Evolutionary conservation across 2,113 vertebrate species (phyloP).

Genomic region (Oryzias javanicus): DNA sequence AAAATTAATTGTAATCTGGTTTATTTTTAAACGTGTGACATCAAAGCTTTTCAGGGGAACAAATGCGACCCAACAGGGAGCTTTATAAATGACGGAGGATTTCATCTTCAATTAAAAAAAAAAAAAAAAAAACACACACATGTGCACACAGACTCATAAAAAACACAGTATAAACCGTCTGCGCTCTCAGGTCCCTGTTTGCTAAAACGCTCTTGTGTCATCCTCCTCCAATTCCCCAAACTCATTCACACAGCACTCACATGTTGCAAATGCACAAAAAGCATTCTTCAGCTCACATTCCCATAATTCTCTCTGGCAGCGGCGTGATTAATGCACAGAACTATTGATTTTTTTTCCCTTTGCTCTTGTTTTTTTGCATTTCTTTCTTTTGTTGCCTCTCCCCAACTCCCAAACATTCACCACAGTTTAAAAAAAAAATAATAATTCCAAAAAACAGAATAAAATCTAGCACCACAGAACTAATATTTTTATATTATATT

Average conservation of each 20-base stretch:
- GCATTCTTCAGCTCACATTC: slow-evolving; percentile 75
- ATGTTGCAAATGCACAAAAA: slow-evolving; percentile 77
- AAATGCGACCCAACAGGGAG: slow-evolving; percentile 1
- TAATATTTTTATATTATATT: background rate
- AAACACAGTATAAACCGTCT: slow-evolving; percentile 24
- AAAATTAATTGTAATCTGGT: slow-evolving; percentile 23
- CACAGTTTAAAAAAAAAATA: background rate
- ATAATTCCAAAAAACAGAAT: background rate
- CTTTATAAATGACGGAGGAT: slow-evolving; percentile 13
- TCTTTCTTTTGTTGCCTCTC: slow-evolving; percentile 42
- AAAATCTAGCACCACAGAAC: background rate
- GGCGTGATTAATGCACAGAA: slow-evolving; percentile 89
- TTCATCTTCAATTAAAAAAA: slow-evolving; percentile 9
- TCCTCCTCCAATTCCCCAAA: slow-evolving; percentile 66
- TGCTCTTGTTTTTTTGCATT: slow-evolving; percentile 43
- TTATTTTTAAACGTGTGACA: slow-evolving; percentile 28
- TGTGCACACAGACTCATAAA: slow-evolving; percentile 22
- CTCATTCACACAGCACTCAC: slow-evolving; percentile 61
- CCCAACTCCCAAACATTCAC: slow-evolving; percentile 29
- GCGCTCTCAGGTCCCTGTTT: slow-evolving; percentile 34
- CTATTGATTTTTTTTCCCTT: slow-evolving; percentile 83
- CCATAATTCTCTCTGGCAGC: slow-evolving; percentile 84
- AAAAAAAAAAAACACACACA: slow-evolving; percentile 7
- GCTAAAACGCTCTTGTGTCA: slow-evolving; percentile 61
- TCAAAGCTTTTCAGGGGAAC: slow-evolving; percentile 33